phyloP scores from a whole-genome alignment of 1,140 invertebrate genomes.

The Brachionus paranguensis region DNA sequence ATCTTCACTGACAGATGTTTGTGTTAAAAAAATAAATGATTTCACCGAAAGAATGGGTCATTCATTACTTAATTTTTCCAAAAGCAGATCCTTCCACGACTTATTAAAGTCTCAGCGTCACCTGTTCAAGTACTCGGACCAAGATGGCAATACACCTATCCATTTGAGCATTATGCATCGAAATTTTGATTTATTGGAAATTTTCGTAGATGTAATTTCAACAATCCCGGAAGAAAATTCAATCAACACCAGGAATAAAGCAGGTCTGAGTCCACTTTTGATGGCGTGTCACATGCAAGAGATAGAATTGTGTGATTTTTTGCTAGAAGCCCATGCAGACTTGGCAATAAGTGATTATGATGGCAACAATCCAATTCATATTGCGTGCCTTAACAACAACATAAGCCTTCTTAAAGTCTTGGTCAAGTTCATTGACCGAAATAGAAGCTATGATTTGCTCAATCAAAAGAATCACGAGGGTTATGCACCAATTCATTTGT shows the following conservation, averaged over 20 bases:
- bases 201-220: background rate
- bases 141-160: background rate
- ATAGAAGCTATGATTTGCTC: background rate
- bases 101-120: background rate
- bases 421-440: background rate
- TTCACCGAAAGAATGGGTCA: background rate
- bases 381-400: background rate
- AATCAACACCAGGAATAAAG: background rate
- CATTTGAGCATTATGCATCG: background rate
- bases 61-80: background rate
- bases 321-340: background rate
- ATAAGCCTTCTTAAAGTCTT: background rate
- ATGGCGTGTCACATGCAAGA: background rate
- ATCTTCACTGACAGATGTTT: too few species aligned
- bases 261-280: background rate
- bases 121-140: background rate
- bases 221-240: background rate
- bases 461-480: background rate
- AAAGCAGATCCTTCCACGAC: background rate
- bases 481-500: background rate
- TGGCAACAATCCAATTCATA: background rate
- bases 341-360: background rate
- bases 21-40: background rate
- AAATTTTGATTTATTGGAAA: background rate
- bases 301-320: background rate